phyloP scores from a whole-genome alignment of 1,140 invertebrate genomes.

The Bombus impatiens region DNA sequence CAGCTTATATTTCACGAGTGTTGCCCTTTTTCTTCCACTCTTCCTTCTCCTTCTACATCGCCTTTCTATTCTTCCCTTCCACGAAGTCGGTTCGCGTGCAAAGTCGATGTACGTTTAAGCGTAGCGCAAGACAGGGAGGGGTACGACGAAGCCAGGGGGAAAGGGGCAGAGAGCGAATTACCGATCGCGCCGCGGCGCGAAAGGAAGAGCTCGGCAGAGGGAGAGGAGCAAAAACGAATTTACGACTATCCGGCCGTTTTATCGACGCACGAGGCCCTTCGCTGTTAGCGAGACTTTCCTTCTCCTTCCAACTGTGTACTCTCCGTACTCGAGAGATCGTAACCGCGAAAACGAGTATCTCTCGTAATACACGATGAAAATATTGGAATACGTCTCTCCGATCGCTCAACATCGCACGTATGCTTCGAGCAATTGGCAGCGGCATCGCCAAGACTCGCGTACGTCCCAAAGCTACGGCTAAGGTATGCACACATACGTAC shows the following conservation, averaged over 20 bases:
- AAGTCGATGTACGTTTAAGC: slow-evolving; percentile 60
- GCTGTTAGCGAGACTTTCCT: neutral
- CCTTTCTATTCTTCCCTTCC: slow-evolving; percentile 28
- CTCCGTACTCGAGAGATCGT: neutral
- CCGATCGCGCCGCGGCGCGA: slow-evolving; percentile 55
- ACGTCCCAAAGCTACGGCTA: too few species aligned
- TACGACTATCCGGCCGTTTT: slow-evolving; percentile 64
- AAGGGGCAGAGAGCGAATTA: slow-evolving; percentile 52
- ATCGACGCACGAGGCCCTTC: slow-evolving; percentile 34
- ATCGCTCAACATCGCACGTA: neutral
- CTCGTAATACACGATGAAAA: neutral
- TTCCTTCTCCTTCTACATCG: neutral
- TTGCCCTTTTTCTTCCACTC: neutral
- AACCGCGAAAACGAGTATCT: slow-evolving; percentile 2
- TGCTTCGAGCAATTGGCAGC: neutral
- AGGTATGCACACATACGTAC: neutral
- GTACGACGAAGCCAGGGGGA: neutral
- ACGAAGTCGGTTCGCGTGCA: slow-evolving; percentile 58
- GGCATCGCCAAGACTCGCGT: too few species aligned
- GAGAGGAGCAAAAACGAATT: slow-evolving; percentile 63
- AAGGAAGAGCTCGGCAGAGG: slow-evolving; percentile 42
- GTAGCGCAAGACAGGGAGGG: slow-evolving; percentile 32
- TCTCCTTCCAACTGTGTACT: neutral
- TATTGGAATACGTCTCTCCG: neutral
- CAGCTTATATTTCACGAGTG: slow-evolving; percentile 55